phyloP scores from a whole-genome alignment of 2,113 vertebrate species.

The Cnemophilus loriae region DNA sequence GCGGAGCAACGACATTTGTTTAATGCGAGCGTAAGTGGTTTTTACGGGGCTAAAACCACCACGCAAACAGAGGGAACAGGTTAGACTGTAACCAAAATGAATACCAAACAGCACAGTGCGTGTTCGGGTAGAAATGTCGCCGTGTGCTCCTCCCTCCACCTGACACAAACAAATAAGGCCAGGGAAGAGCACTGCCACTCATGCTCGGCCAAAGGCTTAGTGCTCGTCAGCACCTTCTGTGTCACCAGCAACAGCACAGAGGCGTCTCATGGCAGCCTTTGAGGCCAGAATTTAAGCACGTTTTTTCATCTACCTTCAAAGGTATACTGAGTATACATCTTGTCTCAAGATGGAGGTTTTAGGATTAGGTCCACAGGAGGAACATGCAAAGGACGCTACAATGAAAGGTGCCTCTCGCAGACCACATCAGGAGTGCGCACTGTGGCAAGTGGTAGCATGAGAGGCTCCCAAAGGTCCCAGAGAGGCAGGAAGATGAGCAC shows the following conservation, averaged over 20 bases:
- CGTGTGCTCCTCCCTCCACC: not conserved
- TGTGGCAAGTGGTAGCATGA: not conserved
- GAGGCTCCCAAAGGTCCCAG: not conserved
- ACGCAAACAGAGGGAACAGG: slow-evolving; percentile 41
- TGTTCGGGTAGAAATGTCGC: not conserved
- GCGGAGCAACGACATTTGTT: not conserved
- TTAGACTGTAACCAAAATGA: slow-evolving; percentile 27
- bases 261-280: accelerated
- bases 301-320: not conserved
- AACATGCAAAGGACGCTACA: not conserved
- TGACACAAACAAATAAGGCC: not conserved
- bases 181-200: not conserved
- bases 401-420: accelerated
- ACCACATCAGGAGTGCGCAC: accelerated
- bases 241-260: not conserved
- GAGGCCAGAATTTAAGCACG: not conserved
- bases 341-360: not conserved
- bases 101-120: not conserved
- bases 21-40: not conserved
- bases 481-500: not conserved
- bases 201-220: not conserved
- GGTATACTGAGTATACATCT: not conserved
- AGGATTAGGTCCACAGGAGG: not conserved
- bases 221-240: not conserved
- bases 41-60: not conserved